A percentile compares a stretch with the other conserved stretches of the same genome.
Evolutionary conservation across 2,113 vertebrate genomes (phyloP).

Genomic region (Laterallus jamaicensis): DNA sequence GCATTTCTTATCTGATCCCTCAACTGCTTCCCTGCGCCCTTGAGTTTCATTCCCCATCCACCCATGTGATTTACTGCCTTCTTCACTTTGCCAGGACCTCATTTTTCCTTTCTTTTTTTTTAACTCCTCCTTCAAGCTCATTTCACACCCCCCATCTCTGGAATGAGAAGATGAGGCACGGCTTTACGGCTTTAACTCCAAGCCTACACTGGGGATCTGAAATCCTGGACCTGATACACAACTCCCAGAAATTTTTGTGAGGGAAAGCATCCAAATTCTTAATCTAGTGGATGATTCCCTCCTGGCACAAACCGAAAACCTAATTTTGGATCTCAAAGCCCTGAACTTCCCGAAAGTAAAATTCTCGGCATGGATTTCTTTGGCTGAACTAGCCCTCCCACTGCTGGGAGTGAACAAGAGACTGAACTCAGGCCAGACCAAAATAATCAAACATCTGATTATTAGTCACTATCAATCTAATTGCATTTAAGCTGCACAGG

Average conservation of each 20-base stretch:
- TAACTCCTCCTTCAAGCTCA: not conserved
- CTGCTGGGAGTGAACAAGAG: constrained; percentile 36
- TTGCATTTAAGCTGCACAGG: not conserved
- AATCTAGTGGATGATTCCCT: constrained; percentile 45
- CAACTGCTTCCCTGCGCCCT: not conserved
- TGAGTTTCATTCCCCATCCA: not conserved
- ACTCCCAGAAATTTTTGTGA: constrained; percentile 59
- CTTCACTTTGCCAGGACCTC: not conserved
- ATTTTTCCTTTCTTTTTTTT: not conserved
- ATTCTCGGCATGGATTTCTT: constrained; percentile 41
- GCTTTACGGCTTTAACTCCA: not conserved
- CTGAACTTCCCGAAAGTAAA: constrained; percentile 61
- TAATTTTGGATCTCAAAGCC: constrained; percentile 62
- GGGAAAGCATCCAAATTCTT: constrained; percentile 48
- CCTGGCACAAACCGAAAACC: constrained; percentile 46
- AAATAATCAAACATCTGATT: constrained; percentile 43
- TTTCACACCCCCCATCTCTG: not conserved
- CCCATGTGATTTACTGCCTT: not conserved
- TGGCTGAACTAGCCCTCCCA: constrained; percentile 35
- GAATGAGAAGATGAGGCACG: not conserved
- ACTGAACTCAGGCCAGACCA: constrained; percentile 10
- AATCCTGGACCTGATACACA: constrained; percentile 40
- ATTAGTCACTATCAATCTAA: constrained; percentile 25
- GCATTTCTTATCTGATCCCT: not conserved
- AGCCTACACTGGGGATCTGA: constrained; percentile 3